Evolutionary conservation across 2,113 vertebrate genomes (phyloP).

Genomic region (Sterrhoptilus dennistouni): DNA sequence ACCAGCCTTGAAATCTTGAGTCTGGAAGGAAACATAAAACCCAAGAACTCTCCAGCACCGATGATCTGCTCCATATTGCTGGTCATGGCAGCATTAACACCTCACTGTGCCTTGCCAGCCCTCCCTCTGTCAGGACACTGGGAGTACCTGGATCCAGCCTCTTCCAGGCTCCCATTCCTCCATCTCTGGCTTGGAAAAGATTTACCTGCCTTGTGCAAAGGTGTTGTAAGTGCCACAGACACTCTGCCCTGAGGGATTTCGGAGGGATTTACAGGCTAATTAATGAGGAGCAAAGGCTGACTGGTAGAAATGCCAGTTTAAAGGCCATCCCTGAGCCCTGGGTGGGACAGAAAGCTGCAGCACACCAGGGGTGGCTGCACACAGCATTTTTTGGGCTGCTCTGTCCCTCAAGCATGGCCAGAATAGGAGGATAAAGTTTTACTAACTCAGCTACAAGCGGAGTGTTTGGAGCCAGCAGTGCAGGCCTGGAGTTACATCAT

Average conservation of each 20-base stretch:
- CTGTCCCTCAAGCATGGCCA: not conserved
- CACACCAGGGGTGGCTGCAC: not conserved
- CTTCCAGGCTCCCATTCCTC: not conserved
- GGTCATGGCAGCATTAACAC: not conserved
- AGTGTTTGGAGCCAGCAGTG: not conserved
- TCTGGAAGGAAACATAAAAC: too few species aligned
- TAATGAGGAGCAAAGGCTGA: not conserved
- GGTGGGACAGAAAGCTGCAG: not conserved
- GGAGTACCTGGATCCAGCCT: fast-evolving
- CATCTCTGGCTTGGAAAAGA: not conserved
- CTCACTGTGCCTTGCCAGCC: not conserved
- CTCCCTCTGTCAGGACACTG: not conserved
- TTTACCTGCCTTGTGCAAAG: not conserved
- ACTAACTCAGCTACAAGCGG: not conserved
- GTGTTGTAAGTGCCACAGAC: not conserved
- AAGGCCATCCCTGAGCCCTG: not conserved
- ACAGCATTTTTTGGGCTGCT: not conserved
- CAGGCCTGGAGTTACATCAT: conserved; percentile 17
- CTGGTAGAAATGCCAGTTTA: not conserved
- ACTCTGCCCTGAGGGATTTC: not conserved
- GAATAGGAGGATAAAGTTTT: not conserved
- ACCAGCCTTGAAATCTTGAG: too few species aligned
- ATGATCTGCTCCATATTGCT: not conserved
- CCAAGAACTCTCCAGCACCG: not conserved
- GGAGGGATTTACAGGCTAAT: not conserved